phyloP scores from a whole-genome alignment of 2,888 invertebrate genomes.

The Brachynemurus nebulosus region DNA sequence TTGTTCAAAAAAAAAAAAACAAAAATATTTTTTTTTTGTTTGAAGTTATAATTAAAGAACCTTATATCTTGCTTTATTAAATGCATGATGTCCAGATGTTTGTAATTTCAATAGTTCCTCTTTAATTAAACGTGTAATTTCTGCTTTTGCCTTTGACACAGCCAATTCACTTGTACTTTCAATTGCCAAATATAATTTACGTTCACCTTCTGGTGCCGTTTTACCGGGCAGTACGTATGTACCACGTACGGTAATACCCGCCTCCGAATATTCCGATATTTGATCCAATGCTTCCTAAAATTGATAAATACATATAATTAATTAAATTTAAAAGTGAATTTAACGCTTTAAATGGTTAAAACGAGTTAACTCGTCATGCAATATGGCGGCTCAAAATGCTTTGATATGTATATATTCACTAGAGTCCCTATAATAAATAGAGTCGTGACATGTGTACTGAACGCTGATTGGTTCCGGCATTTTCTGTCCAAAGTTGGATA shows the following conservation, averaged over 20 bases:
- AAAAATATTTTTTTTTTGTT: no score
- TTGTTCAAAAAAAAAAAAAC: no score
- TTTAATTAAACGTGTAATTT: conserved; percentile 94
- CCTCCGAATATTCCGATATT: conserved; percentile 98
- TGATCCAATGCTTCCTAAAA: conserved; percentile 88
- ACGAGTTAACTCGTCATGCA: no score
- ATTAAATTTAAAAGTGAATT: not conserved
- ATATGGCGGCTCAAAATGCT: no score
- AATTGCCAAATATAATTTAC: conserved; percentile 95
- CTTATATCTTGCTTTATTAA: conserved; percentile 89
- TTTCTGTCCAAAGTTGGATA: no score
- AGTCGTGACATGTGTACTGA: no score
- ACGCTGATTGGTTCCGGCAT: no score
- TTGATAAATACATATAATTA: conserved; percentile 8
- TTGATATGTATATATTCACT: no score
- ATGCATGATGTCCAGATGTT: conserved; percentile 72
- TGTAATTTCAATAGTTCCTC: conserved; percentile 90
- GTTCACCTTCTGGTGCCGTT: conserved; percentile 78
- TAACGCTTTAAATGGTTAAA: no score
- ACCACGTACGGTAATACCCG: conserved; percentile 97
- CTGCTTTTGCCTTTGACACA: conserved; percentile 90
- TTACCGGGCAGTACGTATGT: conserved; percentile 87
- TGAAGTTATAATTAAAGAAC: conserved; percentile 59
- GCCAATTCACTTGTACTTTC: conserved; percentile 96
- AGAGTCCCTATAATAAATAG: no score